Percentiles rank a stretch among this genome's conserved stretches.
Conservation (phyloP, 1,140 invertebrate species). For the Ips nitidus region DNA sequence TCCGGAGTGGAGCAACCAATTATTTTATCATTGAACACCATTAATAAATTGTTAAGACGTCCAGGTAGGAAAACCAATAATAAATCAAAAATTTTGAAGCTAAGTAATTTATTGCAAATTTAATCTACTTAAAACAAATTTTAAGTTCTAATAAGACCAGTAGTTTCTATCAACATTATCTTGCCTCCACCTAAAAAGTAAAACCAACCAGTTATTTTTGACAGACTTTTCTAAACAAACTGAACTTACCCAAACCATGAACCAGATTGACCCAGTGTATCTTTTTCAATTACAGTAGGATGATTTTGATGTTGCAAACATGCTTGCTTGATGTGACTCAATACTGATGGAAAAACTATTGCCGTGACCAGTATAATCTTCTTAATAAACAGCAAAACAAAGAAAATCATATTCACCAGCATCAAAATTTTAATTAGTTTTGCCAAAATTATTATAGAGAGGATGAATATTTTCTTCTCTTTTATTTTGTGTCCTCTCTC, state of each 20-base stretch:
- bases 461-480: constrained; percentile 38
- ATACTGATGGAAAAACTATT: constrained; percentile 61
- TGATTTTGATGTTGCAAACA: constrained; percentile 39
- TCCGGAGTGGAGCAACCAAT: too few relatives aligned
- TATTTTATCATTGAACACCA: too few relatives aligned
- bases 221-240: background rate
- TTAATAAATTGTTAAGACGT: too few relatives aligned
- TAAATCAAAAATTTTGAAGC: too few relatives aligned
- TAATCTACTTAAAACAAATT: too few relatives aligned
- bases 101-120: too few relatives aligned
- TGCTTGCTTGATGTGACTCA: constrained; percentile 49
- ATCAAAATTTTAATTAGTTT: constrained; percentile 35
- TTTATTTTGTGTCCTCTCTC: constrained; percentile 30
- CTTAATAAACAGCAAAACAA: constrained; percentile 68
- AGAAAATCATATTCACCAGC: constrained; percentile 60
- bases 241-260: constrained; percentile 33
- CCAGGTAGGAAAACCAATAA: too few relatives aligned
- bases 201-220: background rate
- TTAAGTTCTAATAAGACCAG: too few relatives aligned
- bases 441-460: constrained; percentile 32
- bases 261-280: constrained; percentile 4
- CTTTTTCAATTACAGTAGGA: constrained; percentile 9
- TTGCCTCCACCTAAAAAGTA: constrained; percentile 27
- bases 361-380: constrained; percentile 66
- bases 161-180: background rate